Evolutionary conservation across 2,113 vertebrate species (phyloP).

Genomic region (Scartelaos histophorus): DNA sequence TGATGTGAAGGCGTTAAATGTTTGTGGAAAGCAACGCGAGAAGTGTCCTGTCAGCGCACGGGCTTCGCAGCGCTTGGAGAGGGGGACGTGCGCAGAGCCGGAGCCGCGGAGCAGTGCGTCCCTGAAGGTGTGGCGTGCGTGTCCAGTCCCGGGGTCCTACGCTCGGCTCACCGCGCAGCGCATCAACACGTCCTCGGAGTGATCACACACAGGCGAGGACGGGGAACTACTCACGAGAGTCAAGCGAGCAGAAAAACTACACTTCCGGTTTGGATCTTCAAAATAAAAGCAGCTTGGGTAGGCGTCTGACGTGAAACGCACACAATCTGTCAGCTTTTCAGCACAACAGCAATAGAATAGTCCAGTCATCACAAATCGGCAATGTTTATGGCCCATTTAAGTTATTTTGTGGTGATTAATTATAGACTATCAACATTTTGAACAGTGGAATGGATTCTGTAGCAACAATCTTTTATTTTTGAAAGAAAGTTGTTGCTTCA

Average conservation of each 20-base stretch:
- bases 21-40: background rate
- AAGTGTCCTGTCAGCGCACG: conserved; percentile 15
- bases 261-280: conserved; percentile 34
- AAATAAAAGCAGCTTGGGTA: conserved; percentile 29
- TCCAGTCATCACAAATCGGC: background rate
- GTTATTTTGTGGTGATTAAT: background rate
- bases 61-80: conserved; percentile 6
- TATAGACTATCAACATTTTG: background rate
- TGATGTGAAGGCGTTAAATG: conserved; percentile 6
- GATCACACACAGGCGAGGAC: conserved; percentile 34
- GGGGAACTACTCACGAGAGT: conserved; percentile 31
- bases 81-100: conserved; percentile 8
- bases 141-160: conserved; percentile 35
- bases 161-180: conserved; percentile 14
- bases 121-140: conserved; percentile 49
- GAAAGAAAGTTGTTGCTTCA: background rate
- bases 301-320: background rate
- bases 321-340: background rate
- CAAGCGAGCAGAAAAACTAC: background rate
- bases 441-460: background rate
- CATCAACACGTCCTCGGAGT: conserved; percentile 49
- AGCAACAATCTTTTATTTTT: background rate
- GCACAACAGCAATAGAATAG: background rate
- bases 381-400: background rate
- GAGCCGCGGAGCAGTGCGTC: conserved; percentile 28